Base-by-base conservation (phyloP, 2,888 invertebrate species). In the Synergus gifuensis region DNA sequence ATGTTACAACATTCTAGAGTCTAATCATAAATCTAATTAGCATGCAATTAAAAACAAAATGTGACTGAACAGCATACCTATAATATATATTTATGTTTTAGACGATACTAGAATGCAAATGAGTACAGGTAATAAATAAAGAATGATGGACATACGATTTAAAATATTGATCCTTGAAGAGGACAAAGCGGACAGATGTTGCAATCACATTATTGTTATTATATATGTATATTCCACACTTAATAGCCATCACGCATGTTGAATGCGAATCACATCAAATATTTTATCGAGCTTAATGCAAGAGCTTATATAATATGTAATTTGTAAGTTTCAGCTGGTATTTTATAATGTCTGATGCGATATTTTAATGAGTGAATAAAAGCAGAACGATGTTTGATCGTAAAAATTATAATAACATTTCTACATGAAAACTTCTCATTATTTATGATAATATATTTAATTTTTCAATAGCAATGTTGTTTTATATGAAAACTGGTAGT, bases 191-290 rank as follows among this genome's bases (percentile, higher is more conserved):
- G 46, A 12, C 9, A 44, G 22, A 54, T 73, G 54, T 46, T 73
- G 69, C 69, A 73, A 73, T 49, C 28, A 46, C 8, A 73, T 49
- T 36, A 73, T 73, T 73, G 16, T n/a, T 54, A 73, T 36, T 73
- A 14, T 11, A 49, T 60, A 16, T 28, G 28, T 28, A 28, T 28
- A 28, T 28, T 28, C 18, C 69, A 69, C 49, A 69, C 22, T 16
- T 69, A 69, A 49, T 42, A 67, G 18, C 46, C 3, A 49, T 22
- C 18, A 49, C 69, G 54, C 28, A 11, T 49, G 16, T 69, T 49
- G 54, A 36, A 73, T 73, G 60, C 11, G 12, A 22, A 22, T 12
- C 60, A 22, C 22, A 4, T 60, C 22, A 4, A 54, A 73, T 73
- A 49, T 16, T 28, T 73, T 14, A 28, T 49, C 22, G 0, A 22